Evolutionary conservation across 2,113 vertebrate genomes (phyloP).

Genomic region (Gnathonemus longibarbis): DNA sequence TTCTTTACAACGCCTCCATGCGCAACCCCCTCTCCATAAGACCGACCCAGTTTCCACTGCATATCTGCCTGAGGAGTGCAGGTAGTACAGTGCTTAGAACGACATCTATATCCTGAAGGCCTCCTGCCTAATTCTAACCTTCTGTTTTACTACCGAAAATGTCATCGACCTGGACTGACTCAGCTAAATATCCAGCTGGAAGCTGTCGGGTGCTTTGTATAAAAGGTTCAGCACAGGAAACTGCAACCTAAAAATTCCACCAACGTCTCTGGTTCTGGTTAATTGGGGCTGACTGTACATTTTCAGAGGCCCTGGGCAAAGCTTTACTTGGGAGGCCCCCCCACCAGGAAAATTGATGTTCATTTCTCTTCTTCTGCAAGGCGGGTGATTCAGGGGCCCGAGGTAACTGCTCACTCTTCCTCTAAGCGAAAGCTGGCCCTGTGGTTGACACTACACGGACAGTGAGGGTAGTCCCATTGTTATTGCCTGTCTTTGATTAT

Average conservation of each 20-base stretch:
- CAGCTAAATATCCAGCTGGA: not conserved
- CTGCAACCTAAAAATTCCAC: not conserved
- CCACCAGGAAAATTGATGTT: not conserved
- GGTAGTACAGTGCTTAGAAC: not conserved
- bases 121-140: not conserved
- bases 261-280: not conserved
- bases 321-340: not conserved
- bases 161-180: not conserved
- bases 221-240: not conserved
- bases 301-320: not conserved
- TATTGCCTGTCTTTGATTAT: not conserved
- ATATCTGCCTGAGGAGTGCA: constrained; percentile 21
- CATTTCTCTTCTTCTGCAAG: not conserved
- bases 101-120: not conserved
- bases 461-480: not conserved
- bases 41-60: constrained; percentile 37
- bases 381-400: not conserved
- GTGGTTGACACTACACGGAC: not conserved
- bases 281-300: not conserved
- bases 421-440: not conserved
- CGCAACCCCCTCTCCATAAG: not conserved
- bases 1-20: not conserved
- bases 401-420: not conserved
- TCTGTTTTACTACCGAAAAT: not conserved
- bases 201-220: not conserved